Evolutionary conservation across 2,797 vertebrate species (phyloP).

Genomic region (Psittacula derbiana): DNA sequence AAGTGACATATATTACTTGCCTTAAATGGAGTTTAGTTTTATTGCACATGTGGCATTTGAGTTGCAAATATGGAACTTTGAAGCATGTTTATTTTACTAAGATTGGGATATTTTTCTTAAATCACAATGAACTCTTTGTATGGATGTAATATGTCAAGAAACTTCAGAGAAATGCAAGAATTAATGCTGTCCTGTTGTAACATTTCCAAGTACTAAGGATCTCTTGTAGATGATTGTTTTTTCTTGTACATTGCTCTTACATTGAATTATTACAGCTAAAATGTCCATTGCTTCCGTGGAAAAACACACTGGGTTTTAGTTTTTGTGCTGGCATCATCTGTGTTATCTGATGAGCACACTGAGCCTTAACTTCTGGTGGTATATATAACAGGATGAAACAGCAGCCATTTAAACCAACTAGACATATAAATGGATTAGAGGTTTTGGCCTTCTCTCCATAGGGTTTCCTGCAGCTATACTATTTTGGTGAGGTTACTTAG

Average conservation of each 20-base stretch:
- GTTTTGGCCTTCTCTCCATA: neutral
- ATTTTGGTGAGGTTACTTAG: neutral
- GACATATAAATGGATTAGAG: neutral
- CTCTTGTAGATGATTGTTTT: constrained; percentile 9
- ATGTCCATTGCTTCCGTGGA: neutral
- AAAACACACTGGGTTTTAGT: neutral
- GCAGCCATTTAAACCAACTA: neutral
- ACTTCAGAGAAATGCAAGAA: constrained; percentile 40
- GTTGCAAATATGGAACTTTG: constrained; percentile 43
- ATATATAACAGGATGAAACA: neutral
- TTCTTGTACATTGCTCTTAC: neutral
- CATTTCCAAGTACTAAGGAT: neutral
- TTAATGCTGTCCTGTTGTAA: constrained; percentile 19
- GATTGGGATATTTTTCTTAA: constrained; percentile 44
- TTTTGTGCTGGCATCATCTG: neutral
- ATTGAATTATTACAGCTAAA: neutral
- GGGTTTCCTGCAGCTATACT: neutral
- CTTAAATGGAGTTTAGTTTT: constrained; percentile 53
- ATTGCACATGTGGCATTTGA: constrained; percentile 41
- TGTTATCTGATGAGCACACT: neutral
- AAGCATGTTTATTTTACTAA: constrained; percentile 56
- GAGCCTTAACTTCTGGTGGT: constrained; percentile 37
- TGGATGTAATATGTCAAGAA: constrained; percentile 9
- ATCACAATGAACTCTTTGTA: constrained; percentile 45
- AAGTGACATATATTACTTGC: constrained; percentile 31